These are phyloP conservation scores for Stercorarius parasiticus DNA, from an alignment of 2,113 vertebrate species.

Conservation along the genomic window DNA sequence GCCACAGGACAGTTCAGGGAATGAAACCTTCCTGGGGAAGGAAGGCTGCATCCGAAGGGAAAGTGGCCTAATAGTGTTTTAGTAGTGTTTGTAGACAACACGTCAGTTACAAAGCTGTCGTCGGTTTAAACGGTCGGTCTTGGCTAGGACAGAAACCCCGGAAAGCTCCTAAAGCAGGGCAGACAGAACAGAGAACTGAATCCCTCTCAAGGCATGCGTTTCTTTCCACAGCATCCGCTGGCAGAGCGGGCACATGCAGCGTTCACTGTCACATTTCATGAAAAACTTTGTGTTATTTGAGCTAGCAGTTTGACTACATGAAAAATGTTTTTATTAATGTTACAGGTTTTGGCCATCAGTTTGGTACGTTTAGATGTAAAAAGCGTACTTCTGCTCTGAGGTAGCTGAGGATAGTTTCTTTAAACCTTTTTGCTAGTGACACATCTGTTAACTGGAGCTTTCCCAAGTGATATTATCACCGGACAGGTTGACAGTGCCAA, in stretches of 20 bases:
- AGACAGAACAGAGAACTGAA: neutral
- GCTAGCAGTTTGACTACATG: neutral
- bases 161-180: neutral
- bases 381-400: neutral
- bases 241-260: too few species aligned
- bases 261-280: rapidly evolving
- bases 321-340: neutral
- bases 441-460: neutral
- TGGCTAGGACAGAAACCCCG: neutral
- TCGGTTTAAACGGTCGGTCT: neutral
- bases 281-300: neutral
- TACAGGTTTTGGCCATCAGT: neutral
- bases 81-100: neutral
- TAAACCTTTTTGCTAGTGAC: neutral
- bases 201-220: neutral
- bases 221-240: neutral
- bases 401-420: neutral
- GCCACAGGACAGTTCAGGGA: rapidly evolving
- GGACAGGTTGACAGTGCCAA: neutral
- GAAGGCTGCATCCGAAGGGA: neutral
- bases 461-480: neutral
- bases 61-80: neutral
- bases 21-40: neutral
- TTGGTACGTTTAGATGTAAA: neutral
- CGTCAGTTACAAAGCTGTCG: neutral